phyloP scores from a whole-genome alignment of 2,797 vertebrate species.

The Chaetophractus vellerosus region DNA sequence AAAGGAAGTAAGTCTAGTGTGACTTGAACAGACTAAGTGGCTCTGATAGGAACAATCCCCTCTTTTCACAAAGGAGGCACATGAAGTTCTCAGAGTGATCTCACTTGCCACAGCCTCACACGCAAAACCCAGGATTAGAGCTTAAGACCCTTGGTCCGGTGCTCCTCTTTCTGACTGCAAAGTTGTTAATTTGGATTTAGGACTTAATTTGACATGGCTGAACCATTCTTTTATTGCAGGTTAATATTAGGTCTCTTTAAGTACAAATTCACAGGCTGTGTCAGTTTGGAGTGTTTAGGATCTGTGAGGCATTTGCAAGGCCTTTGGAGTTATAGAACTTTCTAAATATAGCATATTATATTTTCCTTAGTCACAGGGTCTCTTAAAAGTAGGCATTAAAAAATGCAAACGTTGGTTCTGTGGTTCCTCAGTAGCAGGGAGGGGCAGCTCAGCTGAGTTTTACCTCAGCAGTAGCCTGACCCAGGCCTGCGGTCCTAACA shows the following conservation, averaged over 20 bases:
- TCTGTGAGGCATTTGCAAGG: neutral
- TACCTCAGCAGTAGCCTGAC: neutral
- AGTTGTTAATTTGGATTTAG: neutral
- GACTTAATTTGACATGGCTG: neutral
- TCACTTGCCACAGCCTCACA: neutral
- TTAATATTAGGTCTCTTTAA: neutral
- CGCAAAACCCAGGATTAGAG: neutral
- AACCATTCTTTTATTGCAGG: neutral
- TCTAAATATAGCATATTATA: slow-evolving; percentile 7
- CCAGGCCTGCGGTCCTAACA: neutral
- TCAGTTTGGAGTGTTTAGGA: neutral
- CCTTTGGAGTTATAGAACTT: slow-evolving; percentile 47
- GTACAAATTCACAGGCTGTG: neutral
- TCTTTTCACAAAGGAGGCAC: neutral
- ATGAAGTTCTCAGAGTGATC: neutral
- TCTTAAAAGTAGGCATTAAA: slow-evolving; percentile 49
- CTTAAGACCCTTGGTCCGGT: neutral
- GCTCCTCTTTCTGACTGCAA: neutral
- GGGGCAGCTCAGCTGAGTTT: neutral
- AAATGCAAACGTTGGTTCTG: neutral
- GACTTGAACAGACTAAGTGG: neutral
- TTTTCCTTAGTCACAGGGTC: slow-evolving; percentile 32
- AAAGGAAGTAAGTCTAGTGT: neutral
- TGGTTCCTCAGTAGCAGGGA: slow-evolving; percentile 32
- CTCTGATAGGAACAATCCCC: neutral